Conservation (phyloP, 2,888 invertebrate species). For the Epinotia bilunana region DNA sequence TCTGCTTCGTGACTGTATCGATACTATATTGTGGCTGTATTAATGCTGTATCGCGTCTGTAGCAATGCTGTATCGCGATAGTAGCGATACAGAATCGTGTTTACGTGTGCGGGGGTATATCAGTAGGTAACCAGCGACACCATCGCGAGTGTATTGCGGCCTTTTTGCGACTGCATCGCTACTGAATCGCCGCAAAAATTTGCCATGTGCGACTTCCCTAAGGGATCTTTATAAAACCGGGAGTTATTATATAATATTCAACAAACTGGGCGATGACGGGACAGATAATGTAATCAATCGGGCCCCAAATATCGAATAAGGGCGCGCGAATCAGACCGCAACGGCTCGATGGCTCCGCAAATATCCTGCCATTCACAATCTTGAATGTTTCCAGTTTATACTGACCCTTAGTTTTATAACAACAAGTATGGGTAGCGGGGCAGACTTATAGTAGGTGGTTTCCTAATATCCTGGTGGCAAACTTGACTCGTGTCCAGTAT, state of each 20-base stretch:
- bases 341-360: slow-evolving; percentile 1
- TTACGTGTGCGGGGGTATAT: no score
- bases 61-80: no score
- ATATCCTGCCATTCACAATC: background rate
- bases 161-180: no score
- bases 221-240: no score
- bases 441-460: background rate
- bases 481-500: background rate
- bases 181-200: no score
- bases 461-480: slow-evolving; percentile 1
- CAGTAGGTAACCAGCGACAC: no score
- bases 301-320: slow-evolving; percentile 13
- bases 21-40: no score
- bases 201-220: no score
- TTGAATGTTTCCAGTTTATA: background rate
- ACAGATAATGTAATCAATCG: slow-evolving; percentile 23
- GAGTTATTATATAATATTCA: background rate
- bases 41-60: no score
- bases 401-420: background rate
- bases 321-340: slow-evolving; percentile 16
- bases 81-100: no score
- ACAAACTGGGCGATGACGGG: background rate
- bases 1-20: no score
- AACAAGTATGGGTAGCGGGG: background rate
- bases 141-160: no score